Percentiles rank a stretch among this genome's conserved stretches.
Conservation (phyloP, 2,888 invertebrate species). For the Amiota minor region DNA sequence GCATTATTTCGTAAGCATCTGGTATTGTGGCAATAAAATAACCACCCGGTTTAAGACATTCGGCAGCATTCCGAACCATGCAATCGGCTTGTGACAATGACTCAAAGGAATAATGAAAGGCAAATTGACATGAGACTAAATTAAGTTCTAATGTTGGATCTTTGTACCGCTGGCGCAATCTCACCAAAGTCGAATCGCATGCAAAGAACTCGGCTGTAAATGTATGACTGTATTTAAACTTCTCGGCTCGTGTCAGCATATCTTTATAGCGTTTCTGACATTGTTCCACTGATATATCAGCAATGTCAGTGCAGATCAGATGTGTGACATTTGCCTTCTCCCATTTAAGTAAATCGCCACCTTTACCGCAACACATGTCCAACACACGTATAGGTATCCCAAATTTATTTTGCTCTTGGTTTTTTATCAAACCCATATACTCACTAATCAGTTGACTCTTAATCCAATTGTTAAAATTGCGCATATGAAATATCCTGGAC, state of each 20-base stretch:
- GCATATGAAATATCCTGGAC: constrained; percentile 92
- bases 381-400: constrained; percentile 83
- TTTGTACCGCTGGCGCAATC: constrained; percentile 83
- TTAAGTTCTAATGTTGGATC: constrained; percentile 88
- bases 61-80: constrained; percentile 94
- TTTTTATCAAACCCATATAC: constrained; percentile 80
- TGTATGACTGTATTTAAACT: constrained; percentile 72
- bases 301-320: constrained; percentile 94
- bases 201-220: constrained; percentile 93
- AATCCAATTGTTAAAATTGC: constrained; percentile 99
- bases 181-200: constrained; percentile 91
- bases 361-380: constrained; percentile 98
- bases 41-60: constrained; percentile 90
- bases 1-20: constrained; percentile 93
- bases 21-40: constrained; percentile 98
- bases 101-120: constrained; percentile 97
- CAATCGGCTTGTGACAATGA: constrained; percentile 89
- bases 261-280: constrained; percentile 88
- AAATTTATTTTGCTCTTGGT: constrained; percentile 75
- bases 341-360: constrained; percentile 99
- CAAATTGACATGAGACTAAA: constrained; percentile 97
- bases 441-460: constrained; percentile 95
- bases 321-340: constrained; percentile 85
- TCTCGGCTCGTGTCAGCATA: constrained; percentile 74
- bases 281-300: constrained; percentile 92